A percentile compares a stretch with the other conserved stretches of the same genome.
phyloP scores from a whole-genome alignment of 2,797 vertebrate species.

The Ispidina picta region DNA sequence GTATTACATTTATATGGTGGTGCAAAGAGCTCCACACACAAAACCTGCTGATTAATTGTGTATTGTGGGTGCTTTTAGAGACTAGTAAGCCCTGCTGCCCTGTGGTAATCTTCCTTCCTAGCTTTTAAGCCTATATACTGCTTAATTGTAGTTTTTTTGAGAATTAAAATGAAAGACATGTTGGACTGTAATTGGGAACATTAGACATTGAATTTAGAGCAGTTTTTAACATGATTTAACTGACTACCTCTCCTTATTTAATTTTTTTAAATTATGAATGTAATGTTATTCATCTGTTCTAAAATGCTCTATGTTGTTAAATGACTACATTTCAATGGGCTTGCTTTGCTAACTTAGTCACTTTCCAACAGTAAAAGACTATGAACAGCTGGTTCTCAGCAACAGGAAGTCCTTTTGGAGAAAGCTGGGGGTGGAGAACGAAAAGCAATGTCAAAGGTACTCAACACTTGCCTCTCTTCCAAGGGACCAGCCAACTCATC shows the following conservation, averaged over 20 bases:
- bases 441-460: neutral
- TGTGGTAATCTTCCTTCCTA: neutral
- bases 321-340: neutral
- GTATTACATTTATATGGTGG: slow-evolving; percentile 13
- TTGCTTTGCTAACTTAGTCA: neutral
- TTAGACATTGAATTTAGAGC: neutral
- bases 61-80: neutral
- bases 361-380: neutral
- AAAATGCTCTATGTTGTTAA: neutral
- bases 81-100: neutral
- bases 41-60: neutral
- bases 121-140: neutral
- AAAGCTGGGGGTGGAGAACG: neutral
- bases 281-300: neutral
- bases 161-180: slow-evolving; percentile 41
- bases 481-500: neutral
- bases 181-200: neutral
- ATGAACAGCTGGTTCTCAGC: neutral
- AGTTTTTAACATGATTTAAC: neutral
- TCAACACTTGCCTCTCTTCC: neutral
- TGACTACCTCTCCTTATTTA: neutral
- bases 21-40: neutral
- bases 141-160: slow-evolving; percentile 35
- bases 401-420: slow-evolving; percentile 11
- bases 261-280: neutral